Conservation (phyloP, 2,797 vertebrate species). For the Momotus momota region DNA sequence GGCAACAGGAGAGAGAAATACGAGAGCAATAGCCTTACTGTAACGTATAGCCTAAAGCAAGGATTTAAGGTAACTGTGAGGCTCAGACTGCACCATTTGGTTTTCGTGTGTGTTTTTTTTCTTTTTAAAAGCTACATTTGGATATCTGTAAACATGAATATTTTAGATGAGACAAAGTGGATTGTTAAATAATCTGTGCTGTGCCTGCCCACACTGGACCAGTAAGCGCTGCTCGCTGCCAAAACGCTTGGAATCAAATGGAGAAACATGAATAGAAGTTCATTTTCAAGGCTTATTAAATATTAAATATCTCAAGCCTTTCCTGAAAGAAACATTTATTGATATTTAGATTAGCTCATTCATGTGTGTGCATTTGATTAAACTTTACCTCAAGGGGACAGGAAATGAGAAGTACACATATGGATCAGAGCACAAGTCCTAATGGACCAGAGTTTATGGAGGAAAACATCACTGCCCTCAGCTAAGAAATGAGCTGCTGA, state of each 20-base stretch:
- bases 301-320: slow-evolving; percentile 55
- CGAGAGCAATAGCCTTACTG: background rate
- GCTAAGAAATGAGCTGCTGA: background rate
- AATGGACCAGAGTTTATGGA: background rate
- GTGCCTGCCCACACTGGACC: slow-evolving; percentile 51
- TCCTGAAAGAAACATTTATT: slow-evolving; percentile 54
- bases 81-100: background rate
- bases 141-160: slow-evolving; percentile 68
- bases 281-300: slow-evolving; percentile 63
- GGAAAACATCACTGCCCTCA: slow-evolving; percentile 3
- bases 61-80: background rate
- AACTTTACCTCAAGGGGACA: background rate
- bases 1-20: slow-evolving; percentile 2
- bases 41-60: background rate
- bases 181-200: slow-evolving; percentile 49
- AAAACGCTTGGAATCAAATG: slow-evolving; percentile 20
- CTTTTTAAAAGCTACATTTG: slow-evolving; percentile 35
- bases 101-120: background rate
- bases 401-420: background rate
- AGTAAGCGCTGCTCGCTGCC: background rate
- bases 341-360: slow-evolving; percentile 58
- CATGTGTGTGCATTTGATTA: slow-evolving; percentile 57
- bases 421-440: slow-evolving; percentile 10
- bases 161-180: slow-evolving; percentile 66
- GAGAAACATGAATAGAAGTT: slow-evolving; percentile 41